These are phyloP conservation scores for Drosophila cognata DNA, from an alignment of 2,888 invertebrate genomes.

Conservation along the genomic window DNA sequence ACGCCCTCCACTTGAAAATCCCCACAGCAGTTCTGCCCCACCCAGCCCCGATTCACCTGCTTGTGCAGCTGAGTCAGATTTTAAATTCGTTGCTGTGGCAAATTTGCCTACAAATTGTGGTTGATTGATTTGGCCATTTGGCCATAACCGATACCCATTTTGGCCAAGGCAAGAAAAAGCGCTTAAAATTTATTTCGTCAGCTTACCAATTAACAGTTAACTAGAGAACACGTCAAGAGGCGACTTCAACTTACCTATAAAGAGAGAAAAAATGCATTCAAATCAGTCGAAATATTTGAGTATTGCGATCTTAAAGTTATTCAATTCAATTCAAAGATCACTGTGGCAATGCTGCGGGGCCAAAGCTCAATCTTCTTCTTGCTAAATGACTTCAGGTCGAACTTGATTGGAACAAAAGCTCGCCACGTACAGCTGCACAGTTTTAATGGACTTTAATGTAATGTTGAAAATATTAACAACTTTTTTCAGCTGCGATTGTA, in stretches of 20 bases:
- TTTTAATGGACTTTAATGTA: neutral
- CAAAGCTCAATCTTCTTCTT: neutral
- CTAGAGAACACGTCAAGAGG: neutral
- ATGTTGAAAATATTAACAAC: neutral
- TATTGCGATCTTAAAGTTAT: neutral
- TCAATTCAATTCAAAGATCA: neutral
- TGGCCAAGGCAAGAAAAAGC: neutral
- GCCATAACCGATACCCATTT: conserved; percentile 21
- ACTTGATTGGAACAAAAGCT: neutral
- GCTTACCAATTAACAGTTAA: conserved; percentile 35
- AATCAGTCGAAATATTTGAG: conserved; percentile 10
- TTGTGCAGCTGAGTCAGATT: conserved; percentile 10
- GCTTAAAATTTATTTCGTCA: conserved; percentile 9
- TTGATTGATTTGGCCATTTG: conserved; percentile 24
- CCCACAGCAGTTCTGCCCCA: neutral
- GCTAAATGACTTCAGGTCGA: neutral
- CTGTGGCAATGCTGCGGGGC: neutral
- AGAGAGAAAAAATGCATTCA: conserved; percentile 1
- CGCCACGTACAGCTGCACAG: neutral
- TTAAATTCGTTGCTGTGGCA: conserved; percentile 4
- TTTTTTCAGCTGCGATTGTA: neutral
- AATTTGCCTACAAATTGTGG: conserved; percentile 7
- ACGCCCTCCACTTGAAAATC: conserved; percentile 16
- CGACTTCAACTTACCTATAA: conserved; percentile 46
- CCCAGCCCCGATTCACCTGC: neutral